These are phyloP conservation scores for Nanorana parkeri DNA, from an alignment of 2,113 vertebrate genomes.

Conservation along the genomic window DNA sequence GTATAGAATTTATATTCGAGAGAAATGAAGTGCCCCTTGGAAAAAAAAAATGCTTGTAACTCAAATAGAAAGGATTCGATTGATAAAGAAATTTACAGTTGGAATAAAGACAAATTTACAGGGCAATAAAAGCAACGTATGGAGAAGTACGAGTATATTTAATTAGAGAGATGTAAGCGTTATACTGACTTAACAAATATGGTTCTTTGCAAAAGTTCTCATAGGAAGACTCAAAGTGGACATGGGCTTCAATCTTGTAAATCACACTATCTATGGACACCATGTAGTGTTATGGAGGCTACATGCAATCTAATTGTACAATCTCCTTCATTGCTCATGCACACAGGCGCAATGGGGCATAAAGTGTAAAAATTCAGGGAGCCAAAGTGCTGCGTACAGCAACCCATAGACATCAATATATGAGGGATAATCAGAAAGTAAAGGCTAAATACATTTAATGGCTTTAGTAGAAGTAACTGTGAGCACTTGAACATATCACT, in stretches of 20 bases:
- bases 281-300: background rate
- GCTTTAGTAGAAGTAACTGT: no score
- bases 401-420: no score
- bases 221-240: background rate
- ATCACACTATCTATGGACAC: background rate
- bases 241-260: no score
- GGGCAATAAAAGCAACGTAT: background rate
- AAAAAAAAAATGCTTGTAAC: background rate
- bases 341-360: no score
- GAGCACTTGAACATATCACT: no score
- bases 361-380: no score
- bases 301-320: background rate
- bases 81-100: constrained; percentile 6
- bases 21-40: constrained; percentile 13
- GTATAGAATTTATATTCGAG: constrained; percentile 53
- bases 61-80: background rate
- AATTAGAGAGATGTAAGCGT: background rate
- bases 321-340: no score
- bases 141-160: constrained; percentile 2
- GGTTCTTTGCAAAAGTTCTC: background rate
- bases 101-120: constrained; percentile 8
- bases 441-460: no score
- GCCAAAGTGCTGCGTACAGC: no score
- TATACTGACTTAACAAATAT: background rate
- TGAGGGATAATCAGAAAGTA: no score